Evolutionary conservation across 2,113 vertebrate genomes (phyloP).

Genomic region (Lutjanus erythropterus): DNA sequence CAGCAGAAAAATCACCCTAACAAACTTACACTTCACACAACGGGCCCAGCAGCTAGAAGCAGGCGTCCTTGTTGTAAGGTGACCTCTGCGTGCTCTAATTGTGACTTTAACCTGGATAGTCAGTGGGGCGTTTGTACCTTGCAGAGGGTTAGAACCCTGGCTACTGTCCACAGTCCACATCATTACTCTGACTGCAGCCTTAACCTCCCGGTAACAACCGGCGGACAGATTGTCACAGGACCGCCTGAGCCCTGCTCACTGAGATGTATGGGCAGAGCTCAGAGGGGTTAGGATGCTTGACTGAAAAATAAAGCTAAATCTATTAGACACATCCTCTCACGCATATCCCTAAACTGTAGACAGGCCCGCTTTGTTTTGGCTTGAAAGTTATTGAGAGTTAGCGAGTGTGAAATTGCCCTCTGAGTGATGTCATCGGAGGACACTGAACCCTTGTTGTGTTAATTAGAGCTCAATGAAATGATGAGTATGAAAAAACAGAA

Average conservation of each 20-base stretch:
- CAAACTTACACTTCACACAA: constrained; percentile 6
- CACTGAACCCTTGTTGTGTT: constrained; percentile 79
- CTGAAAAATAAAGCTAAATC: constrained; percentile 46
- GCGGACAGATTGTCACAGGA: constrained; percentile 24
- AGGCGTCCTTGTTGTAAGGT: constrained; percentile 67
- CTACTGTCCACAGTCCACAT: constrained; percentile 73
- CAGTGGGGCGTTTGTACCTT: constrained; percentile 78
- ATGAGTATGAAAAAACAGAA: constrained; percentile 55
- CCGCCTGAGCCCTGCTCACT: constrained; percentile 10
- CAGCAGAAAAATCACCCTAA: constrained; percentile 26
- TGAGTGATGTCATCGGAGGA: constrained; percentile 77
- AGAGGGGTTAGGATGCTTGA: constrained; percentile 33
- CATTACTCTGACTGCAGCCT: constrained; percentile 74
- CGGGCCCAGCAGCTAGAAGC: constrained; percentile 30
- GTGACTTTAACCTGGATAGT: constrained; percentile 78
- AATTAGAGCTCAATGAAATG: constrained; percentile 76
- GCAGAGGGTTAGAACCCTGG: constrained; percentile 72
- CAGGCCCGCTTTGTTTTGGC: constrained; percentile 76
- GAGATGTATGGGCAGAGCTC: constrained; percentile 41
- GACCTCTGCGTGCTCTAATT: constrained; percentile 66
- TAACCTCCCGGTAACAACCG: constrained; percentile 46
- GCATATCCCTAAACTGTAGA: constrained; percentile 60
- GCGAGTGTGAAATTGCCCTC: constrained; percentile 79
- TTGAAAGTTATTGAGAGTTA: constrained; percentile 78
- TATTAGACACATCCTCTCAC: constrained; percentile 61